Percentiles rank a stretch among this genome's conserved stretches.
These are phyloP conservation scores for Onychomys torridus DNA, from an alignment of 2,797 vertebrate species.

Conservation along the genomic window DNA sequence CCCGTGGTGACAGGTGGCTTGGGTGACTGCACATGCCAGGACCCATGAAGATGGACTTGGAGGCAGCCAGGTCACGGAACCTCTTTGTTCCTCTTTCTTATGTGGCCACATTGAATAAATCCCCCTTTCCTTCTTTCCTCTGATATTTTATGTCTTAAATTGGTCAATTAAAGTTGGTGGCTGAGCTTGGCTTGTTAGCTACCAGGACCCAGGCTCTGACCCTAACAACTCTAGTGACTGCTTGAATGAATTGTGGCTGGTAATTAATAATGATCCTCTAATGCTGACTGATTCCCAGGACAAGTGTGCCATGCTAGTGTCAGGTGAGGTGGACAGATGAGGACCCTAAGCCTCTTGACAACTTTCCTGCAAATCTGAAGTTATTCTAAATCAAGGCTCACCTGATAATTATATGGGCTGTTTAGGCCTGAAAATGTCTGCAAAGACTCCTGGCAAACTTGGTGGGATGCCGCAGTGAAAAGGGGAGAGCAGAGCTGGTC, in stretches of 20 bases:
- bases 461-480: no score
- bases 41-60: neutral
- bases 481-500: neutral
- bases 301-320: neutral
- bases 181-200: neutral
- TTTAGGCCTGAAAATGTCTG: neutral
- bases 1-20: neutral
- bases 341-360: no score
- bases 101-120: neutral
- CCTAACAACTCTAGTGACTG: neutral
- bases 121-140: neutral
- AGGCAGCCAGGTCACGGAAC: neutral
- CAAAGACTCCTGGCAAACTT: neutral
- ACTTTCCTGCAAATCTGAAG: neutral
- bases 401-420: neutral
- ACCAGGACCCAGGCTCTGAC: neutral
- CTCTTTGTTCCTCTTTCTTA: neutral
- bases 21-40: neutral
- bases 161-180: neutral
- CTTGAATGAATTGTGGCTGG: neutral
- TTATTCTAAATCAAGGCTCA: neutral
- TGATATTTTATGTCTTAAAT: neutral
- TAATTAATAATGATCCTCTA: neutral
- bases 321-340: neutral
- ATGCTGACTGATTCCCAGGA: no score